Evolutionary conservation across 2,113 vertebrate genomes (phyloP), one percentile per base, ranked within the genome.

Genomic region (Antechinus flavipes): DNA sequence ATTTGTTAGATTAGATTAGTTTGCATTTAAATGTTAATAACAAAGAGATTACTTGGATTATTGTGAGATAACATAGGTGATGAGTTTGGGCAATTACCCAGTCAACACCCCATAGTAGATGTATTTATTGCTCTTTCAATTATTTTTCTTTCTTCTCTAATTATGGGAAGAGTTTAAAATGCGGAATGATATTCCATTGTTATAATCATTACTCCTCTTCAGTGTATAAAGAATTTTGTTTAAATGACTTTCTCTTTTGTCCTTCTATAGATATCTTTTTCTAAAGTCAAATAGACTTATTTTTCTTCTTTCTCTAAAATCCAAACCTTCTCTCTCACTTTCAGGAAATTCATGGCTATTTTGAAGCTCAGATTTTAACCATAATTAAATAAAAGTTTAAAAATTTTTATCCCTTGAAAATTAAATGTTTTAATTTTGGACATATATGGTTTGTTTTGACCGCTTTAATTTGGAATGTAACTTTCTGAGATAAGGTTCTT

Each of bases 21-120:
- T 97, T 96, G 95, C 95, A 92, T 96, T 96, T 96, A 96, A 97
- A 96, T 97, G 96, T 93, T 89, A 58, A 49, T 90, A 93, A 90
- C 58, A 90, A 42, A 96, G 90, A 68, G 58, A 90, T 11, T 54
- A 89, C 90, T 58, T 92, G 3, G 27, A 19, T 76, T 50, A 47
- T 49, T 53, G 16, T 53, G 42, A 16, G 54, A 91, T 49, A 14
- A 25, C 11, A 52, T 30, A 96, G 68, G 61, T 92, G 92, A 90
- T 35, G 1, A 25, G n/a, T 94, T 58, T 91, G 61, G 91, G 61
- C 2, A 54, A 11, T 92, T 96, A 3, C 8, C 0, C 68, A 10
- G 11, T 35, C 12, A 58, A 23, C n/a, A 4, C 25, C 58, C 54
- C 50, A 11, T 91, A 35, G 61, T 25, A 9, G 54, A 3, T 24